Evolutionary conservation across 2,797 vertebrate species (phyloP).

Genomic region (Megalops cyprinoides): DNA sequence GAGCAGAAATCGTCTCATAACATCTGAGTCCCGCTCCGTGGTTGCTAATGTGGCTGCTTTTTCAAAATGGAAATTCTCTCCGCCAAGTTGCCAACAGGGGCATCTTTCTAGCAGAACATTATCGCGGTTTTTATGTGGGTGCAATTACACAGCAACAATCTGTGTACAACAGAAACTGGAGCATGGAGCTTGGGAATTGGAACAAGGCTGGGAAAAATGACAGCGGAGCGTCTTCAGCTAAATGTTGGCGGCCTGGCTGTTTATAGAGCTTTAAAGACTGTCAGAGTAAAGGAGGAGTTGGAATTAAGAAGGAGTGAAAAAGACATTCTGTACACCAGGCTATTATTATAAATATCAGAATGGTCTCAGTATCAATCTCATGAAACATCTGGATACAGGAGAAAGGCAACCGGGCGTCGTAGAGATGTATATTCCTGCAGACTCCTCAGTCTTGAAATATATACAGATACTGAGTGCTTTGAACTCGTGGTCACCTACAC

Average conservation of each 20-base stretch:
- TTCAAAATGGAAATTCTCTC: neutral
- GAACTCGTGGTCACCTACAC: no score
- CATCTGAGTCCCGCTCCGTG: neutral
- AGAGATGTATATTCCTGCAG: no score
- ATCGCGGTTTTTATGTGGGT: neutral
- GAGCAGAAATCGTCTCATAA: constrained; percentile 7
- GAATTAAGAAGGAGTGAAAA: no score
- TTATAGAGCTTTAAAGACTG: neutral
- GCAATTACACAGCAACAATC: neutral
- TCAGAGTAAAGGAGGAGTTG: neutral
- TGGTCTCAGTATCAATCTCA: no score
- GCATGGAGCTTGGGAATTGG: constrained; percentile 6
- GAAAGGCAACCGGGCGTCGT: no score
- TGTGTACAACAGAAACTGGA: neutral
- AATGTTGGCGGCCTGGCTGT: neutral
- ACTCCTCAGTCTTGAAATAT: no score
- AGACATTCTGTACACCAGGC: no score
- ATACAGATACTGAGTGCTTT: no score
- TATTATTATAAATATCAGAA: no score
- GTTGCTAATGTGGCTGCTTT: neutral
- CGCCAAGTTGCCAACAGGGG: neutral
- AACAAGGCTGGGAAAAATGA: neutral
- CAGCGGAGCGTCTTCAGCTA: neutral
- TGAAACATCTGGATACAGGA: no score
- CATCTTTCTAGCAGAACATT: neutral